Evolutionary conservation across 1,140 invertebrate species (phyloP).

Genomic region (Caligus rogercresseyi): DNA sequence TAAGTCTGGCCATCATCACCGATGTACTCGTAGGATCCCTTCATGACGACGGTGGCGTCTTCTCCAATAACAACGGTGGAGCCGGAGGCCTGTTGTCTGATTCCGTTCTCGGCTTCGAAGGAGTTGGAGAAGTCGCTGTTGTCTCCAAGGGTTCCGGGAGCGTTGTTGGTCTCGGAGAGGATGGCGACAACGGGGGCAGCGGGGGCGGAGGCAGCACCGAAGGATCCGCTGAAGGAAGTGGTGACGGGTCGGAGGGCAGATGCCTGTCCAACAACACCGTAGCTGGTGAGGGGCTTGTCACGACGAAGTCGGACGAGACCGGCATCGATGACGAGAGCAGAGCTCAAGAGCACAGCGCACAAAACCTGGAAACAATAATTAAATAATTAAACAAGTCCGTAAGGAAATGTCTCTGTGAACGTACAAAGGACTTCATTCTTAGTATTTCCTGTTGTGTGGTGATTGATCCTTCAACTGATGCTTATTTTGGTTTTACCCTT

Average conservation of each 20-base stretch:
- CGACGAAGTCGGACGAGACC: not conserved
- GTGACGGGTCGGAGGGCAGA: not conserved
- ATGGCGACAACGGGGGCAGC: not conserved
- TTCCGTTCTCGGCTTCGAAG: slow-evolving; percentile 17
- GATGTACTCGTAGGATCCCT: slow-evolving; percentile 12
- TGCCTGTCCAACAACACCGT: not conserved
- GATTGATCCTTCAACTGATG: not conserved
- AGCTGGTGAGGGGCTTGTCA: not conserved
- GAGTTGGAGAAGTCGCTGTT: slow-evolving; percentile 4
- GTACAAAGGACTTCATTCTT: not conserved
- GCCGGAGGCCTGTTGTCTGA: slow-evolving; percentile 15
- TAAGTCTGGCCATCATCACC: slow-evolving; percentile 32
- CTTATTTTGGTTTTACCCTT: not conserved
- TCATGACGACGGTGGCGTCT: not conserved
- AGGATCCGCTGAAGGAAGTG: not conserved
- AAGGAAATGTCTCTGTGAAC: too few relatives aligned
- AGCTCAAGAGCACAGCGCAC: not conserved
- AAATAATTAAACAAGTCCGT: too few relatives aligned
- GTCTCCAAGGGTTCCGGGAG: not conserved
- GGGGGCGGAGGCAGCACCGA: not conserved
- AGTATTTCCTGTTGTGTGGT: too few relatives aligned
- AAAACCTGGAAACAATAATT: not conserved
- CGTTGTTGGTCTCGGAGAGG: not conserved
- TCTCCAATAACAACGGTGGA: not conserved
- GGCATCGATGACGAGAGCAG: not conserved